Conservation (phyloP, 2,113 vertebrate genomes). For the Pteropus alecto region DNA sequence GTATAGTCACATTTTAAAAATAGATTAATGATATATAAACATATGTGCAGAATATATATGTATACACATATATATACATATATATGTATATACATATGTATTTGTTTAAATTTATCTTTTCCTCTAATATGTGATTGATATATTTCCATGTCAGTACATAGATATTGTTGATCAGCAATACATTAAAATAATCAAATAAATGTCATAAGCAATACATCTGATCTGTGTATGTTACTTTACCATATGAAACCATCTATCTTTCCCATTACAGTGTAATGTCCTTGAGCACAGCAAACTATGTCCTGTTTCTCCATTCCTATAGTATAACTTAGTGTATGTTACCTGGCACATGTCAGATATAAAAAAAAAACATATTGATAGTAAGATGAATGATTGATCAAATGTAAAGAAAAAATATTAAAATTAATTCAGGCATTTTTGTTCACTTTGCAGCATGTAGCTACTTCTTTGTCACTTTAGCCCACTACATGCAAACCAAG, state of each 20-base stretch:
- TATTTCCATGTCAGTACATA: not conserved
- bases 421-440: not conserved
- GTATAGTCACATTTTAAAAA: not conserved
- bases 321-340: not conserved
- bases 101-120: not conserved
- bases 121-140: not conserved
- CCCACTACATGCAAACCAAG: not conserved
- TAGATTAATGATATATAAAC: too few relatives aligned
- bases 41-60: not conserved
- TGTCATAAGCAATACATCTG: not conserved
- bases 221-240: not conserved
- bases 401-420: not conserved
- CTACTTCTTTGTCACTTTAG: not conserved
- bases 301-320: not conserved
- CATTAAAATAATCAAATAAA: not conserved
- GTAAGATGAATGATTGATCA: not conserved
- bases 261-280: not conserved
- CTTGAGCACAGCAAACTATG: not conserved
- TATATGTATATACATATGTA: too few relatives aligned
- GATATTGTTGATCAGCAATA: not conserved
- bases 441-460: not conserved
- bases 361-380: not conserved
- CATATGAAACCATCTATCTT: not conserved
- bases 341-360: not conserved
- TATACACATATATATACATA: too few relatives aligned